Percentiles rank a stretch among this genome's conserved stretches.
Conservation (phyloP, 2,888 invertebrate genomes). For the Endomychus coccineus region DNA sequence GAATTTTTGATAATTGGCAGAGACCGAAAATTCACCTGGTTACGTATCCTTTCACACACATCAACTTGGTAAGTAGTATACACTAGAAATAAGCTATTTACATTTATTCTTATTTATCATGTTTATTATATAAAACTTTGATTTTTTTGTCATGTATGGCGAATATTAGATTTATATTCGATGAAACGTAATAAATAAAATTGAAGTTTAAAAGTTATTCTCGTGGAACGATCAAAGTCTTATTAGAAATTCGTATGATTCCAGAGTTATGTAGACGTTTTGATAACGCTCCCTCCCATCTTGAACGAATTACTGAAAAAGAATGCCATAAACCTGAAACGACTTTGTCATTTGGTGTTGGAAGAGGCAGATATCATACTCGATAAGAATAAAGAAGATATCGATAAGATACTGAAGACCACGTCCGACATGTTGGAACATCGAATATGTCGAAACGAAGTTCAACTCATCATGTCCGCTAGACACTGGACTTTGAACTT, state of each 20-base stretch:
- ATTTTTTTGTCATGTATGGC: no score
- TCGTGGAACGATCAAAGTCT: no score
- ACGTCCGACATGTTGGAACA: slow-evolving; percentile 45
- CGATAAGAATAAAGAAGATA: slow-evolving; percentile 46
- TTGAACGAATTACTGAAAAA: slow-evolving; percentile 46
- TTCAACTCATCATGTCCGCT: slow-evolving; percentile 55
- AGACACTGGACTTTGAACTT: slow-evolving; percentile 58
- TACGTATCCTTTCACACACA: slow-evolving; percentile 37
- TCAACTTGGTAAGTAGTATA: slow-evolving; percentile 10
- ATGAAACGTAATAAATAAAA: no score
- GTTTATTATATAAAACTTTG: no score
- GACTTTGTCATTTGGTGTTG: slow-evolving; percentile 59
- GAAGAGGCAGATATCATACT: slow-evolving; percentile 63
- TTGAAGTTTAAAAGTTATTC: no score
- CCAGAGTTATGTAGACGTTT: slow-evolving; percentile 51
- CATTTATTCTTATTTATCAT: no score
- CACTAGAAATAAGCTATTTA: no score
- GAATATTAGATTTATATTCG: no score
- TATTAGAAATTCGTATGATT: no score
- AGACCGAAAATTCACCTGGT: slow-evolving; percentile 41
- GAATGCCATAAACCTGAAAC: slow-evolving; percentile 50
- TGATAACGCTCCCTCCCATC: slow-evolving; percentile 62
- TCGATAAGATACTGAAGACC: slow-evolving; percentile 43
- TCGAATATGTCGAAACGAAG: slow-evolving; percentile 42
- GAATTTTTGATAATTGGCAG: slow-evolving; percentile 42